Evolutionary conservation across 2,113 vertebrate species (phyloP), one percentile per base, ranked within the genome.

Genomic region (Melanerpes formicivorus): DNA sequence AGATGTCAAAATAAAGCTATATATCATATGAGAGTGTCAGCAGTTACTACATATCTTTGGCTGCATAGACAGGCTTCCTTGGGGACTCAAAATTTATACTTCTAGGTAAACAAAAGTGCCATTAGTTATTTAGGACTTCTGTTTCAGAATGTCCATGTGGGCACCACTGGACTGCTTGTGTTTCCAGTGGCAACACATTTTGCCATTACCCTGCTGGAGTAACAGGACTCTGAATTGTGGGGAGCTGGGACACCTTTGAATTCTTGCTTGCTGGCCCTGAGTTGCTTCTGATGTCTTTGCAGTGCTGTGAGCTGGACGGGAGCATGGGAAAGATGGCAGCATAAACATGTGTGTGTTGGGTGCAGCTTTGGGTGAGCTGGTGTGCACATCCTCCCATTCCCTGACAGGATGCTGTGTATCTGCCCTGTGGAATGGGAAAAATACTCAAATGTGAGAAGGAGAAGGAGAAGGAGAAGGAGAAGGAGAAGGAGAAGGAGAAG

Each of bases 1-100:
- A 94, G 55, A 88, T 97, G 97, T 97, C 96, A 97, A 94, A 97
- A 96, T 96, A 91, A 72, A 93, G 62, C 87, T 93, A 79, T 97
- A 93, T 80, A 91, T 97, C 93, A 95, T 79, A 64, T 50, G 73
- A 86, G 63, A 86, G 58, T 97, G 92, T 93, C 96, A 94, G 89
- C 56, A 83, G 71, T 95, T 96, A 93, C 91, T 97, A 93, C 69
- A 84, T 88, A 84, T 90, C 88, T 91, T 96, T 75, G 50, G 73
- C 88, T 77, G 37, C 93, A 88, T 40, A 94, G 96, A 94, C 71
- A 67, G 74, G 73, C 44, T 76, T 96, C 89, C 93, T 90, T 88
- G 78, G 62, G 55, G 32, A 37, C 87, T 97, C 75, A 84, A 96
- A 96, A 95, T 79, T 97, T 96, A 94, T 92, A 40, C 87, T 77